Conservation (phyloP, 2,797 vertebrate species). For the Anguilla anguilla region DNA sequence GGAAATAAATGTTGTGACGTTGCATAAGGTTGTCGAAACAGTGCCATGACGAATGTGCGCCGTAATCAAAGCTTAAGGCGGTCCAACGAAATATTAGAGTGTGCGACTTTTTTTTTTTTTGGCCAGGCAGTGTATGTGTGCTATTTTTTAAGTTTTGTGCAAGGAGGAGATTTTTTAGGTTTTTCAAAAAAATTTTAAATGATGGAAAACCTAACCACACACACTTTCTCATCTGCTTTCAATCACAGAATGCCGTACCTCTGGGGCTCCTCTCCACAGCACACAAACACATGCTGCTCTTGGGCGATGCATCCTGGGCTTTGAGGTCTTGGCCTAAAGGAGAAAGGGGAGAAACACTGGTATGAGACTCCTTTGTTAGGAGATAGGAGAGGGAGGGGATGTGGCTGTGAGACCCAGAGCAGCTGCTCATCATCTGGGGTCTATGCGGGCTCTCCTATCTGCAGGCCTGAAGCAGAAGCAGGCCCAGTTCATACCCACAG, state of each 20-base stretch:
- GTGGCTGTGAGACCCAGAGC: not conserved
- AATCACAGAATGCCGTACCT: conserved; percentile 57
- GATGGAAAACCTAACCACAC: conserved; percentile 1
- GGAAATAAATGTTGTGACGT: too few species aligned
- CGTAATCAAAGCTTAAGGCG: too few species aligned
- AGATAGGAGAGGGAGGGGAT: not conserved
- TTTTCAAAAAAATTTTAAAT: too few species aligned
- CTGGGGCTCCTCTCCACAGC: conserved; percentile 39
- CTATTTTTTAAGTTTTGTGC: too few species aligned
- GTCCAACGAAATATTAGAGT: too few species aligned
- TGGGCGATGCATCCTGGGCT: not conserved
- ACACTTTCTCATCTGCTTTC: conserved; percentile 51
- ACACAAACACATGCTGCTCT: not conserved
- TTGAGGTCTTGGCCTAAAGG: not conserved
- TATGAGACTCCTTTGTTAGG: not conserved
- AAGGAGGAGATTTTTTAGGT: too few species aligned
- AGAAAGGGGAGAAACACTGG: not conserved
- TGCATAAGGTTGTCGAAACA: too few species aligned
- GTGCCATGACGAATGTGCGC: too few species aligned
- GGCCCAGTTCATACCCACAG: not conserved
- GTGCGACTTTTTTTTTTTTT: too few species aligned
- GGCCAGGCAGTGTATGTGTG: too few species aligned
- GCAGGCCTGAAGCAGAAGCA: not conserved
- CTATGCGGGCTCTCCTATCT: not conserved
- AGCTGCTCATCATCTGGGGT: not conserved